Percentiles rank a stretch among this genome's conserved stretches.
These are phyloP conservation scores for Xenotilapia longispinis DNA, from an alignment of 2,113 vertebrate species.

Conservation along the genomic window DNA sequence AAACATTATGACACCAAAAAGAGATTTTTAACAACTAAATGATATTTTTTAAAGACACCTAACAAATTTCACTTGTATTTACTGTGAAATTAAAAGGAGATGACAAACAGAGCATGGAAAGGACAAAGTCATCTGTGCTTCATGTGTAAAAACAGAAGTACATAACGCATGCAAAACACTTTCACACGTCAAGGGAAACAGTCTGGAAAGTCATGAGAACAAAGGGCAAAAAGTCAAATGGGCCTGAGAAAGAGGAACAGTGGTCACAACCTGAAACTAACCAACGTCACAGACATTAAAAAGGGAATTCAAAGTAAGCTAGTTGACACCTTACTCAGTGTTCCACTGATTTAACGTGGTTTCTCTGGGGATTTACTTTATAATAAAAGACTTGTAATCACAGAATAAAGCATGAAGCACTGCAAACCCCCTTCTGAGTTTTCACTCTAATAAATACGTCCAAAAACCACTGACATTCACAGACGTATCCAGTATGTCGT, in stretches of 20 bases:
- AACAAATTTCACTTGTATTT: neutral
- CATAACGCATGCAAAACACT: neutral
- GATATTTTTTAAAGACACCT: neutral
- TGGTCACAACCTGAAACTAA: neutral
- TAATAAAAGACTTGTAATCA: neutral
- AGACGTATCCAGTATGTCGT: neutral
- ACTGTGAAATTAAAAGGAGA: neutral
- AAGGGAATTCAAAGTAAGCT: neutral
- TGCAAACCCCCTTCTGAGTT: neutral
- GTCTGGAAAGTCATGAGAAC: neutral
- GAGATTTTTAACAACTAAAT: neutral
- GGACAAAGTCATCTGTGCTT: neutral
- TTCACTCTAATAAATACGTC: neutral
- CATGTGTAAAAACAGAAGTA: neutral
- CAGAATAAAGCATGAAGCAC: neutral
- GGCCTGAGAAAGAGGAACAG: constrained; percentile 33
- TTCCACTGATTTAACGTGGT: neutral
- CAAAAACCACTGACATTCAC: neutral
- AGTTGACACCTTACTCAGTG: neutral
- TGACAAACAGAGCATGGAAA: neutral
- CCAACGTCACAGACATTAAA: neutral
- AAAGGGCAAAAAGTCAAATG: neutral
- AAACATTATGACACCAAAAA: neutral
- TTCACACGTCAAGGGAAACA: neutral
- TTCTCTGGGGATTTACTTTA: neutral